Conservation (phyloP, 2,888 invertebrate genomes). For the Copidosoma aretas region DNA sequence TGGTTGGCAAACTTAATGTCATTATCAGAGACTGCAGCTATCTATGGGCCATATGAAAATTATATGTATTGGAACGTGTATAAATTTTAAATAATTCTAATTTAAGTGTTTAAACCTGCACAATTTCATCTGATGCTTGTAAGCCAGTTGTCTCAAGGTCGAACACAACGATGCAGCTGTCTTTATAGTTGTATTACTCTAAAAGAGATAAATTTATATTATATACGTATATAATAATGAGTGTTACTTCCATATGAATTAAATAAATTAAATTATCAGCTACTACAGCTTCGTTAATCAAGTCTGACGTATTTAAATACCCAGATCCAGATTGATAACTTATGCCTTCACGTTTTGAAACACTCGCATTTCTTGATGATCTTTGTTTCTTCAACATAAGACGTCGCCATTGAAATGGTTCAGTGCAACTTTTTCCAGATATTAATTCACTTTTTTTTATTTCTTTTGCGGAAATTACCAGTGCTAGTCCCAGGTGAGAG, state of each 20-base stretch:
- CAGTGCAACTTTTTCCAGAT: no score
- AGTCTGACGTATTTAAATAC: constrained; percentile 15
- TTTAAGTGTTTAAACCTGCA: constrained; percentile 25
- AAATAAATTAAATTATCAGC: constrained; percentile 12
- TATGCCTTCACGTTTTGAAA: constrained; percentile 2
- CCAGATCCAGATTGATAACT: constrained; percentile 10
- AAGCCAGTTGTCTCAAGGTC: constrained; percentile 38
- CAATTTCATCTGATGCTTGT: constrained; percentile 19
- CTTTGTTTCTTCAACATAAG: constrained; percentile 11
- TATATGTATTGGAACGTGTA: no score
- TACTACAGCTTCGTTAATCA: constrained; percentile 11
- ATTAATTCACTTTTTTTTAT: constrained; percentile 17
- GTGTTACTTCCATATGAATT: no score
- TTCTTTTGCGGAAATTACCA: no score
- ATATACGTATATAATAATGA: no score
- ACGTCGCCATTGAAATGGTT: constrained; percentile 11
- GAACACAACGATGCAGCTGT: constrained; percentile 22
- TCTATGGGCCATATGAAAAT: no score
- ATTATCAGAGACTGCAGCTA: no score
- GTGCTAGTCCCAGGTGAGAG: no score
- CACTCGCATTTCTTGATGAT: constrained; percentile 1
- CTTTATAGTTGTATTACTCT: no score
- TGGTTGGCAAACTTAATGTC: no score
- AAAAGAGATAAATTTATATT: no score
- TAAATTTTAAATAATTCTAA: no score